Evolutionary conservation across 2,888 invertebrate species (phyloP), one percentile per base, ranked within the genome.

Genomic region (Drosophila koepferae): DNA sequence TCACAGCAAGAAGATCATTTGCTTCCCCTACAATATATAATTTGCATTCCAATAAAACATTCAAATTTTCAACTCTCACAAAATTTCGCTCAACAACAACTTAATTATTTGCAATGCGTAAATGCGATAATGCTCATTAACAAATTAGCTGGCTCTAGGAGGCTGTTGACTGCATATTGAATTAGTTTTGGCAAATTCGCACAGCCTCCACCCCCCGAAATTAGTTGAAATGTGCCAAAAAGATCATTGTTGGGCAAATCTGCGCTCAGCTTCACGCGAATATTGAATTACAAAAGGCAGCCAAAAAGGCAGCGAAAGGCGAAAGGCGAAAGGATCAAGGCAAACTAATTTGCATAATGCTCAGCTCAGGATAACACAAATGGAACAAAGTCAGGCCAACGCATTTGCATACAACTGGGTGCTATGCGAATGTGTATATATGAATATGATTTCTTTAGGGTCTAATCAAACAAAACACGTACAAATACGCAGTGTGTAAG

Each of bases 301-400:
- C 8, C 12, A 53, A 53, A 53, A 53, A 31, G 53, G 53, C 53
- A 53, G 49, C 67, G 63, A n/a, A 74, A 73, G 78, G 77, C n/a
- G n/a, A n/a, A n/a, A n/a, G n/a, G 49, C 67, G 63, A n/a, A 74
- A 73, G 78, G 77, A 80, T 77, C 80, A 71, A 68, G 67, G 53
- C 61, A 61, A 64, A 61, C 53, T 48, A 80, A 90, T 89, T 89
- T 89, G 86, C 89, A 89, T 89, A 89, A 90, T 81, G 72, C 80
- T 62, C 59, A 43, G 66, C 59, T 74, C 72, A 78, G 88, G 85
- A 81, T 75, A 76, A 82, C 77, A 76, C 49, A 51, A 51, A 51
- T 85, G 75, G 46, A 62, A 78, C 67, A 78, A 66, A 74, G 73
- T 71, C 69, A 79, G 60, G 5, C 43, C 36, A 51, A 60, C 63